A percentile compares a stretch with the other conserved stretches of the same genome.
Evolutionary conservation across 2,113 vertebrate species (phyloP).

Genomic region (Plectropomus leopardus): DNA sequence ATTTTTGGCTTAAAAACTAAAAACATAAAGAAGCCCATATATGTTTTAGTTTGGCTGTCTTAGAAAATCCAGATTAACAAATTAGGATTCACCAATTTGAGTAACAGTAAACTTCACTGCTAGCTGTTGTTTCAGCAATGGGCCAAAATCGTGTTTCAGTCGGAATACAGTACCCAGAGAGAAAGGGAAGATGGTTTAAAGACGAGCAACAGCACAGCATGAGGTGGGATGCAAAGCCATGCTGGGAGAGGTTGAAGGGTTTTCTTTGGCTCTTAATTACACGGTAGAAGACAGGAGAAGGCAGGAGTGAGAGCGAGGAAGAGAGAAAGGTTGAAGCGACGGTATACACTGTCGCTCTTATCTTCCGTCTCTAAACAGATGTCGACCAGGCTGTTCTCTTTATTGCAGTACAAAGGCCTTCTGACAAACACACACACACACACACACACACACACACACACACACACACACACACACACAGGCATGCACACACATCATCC

Average conservation of each 20-base stretch:
- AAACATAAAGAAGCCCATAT: background rate
- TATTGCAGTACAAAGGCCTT: constrained; percentile 81
- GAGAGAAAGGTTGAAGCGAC: constrained; percentile 59
- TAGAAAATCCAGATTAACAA: constrained; percentile 1
- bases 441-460: constrained; percentile 66
- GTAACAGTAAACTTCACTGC: background rate
- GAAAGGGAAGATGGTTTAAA: constrained; percentile 46
- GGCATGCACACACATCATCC: constrained; percentile 65
- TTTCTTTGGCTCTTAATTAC: constrained; percentile 83
- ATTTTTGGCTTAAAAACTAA: background rate
- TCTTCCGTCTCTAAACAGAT: constrained; percentile 79
- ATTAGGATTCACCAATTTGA: background rate
- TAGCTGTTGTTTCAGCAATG: constrained; percentile 13
- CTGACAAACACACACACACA: constrained; percentile 70
- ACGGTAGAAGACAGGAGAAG: constrained; percentile 70
- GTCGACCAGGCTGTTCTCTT: constrained; percentile 80
- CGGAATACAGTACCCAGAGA: constrained; percentile 29
- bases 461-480: constrained; percentile 73
- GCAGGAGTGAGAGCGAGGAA: constrained; percentile 40
- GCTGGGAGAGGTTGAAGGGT: constrained; percentile 69
- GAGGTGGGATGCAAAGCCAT: constrained; percentile 49
- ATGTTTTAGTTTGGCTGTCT: constrained; percentile 2
- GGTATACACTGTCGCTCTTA: constrained; percentile 65
- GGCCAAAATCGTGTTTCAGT: constrained; percentile 6
- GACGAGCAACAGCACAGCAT: constrained; percentile 51